Evolutionary conservation across 2,888 invertebrate genomes (phyloP).

Genomic region (Thysanoteuthis rhombus): DNA sequence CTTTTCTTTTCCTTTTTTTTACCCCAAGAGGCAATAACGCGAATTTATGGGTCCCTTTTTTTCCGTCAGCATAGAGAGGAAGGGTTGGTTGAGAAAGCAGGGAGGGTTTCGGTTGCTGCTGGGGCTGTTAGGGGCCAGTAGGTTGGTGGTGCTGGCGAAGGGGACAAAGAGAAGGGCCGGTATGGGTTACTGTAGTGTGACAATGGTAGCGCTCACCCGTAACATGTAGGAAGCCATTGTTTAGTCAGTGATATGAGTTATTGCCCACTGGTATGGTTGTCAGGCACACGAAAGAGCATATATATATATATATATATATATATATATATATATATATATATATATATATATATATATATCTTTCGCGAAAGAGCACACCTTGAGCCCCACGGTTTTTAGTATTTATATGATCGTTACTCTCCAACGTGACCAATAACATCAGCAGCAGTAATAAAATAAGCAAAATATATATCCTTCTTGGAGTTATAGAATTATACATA

Average conservation of each 20-base stretch:
- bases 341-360: too few relatives aligned
- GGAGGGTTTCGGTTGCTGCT: not conserved
- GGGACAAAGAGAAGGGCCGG: not conserved
- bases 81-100: not conserved
- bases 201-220: not conserved
- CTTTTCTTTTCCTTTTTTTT: not conserved
- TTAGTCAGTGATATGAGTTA: not conserved
- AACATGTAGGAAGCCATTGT: not conserved
- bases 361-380: too few relatives aligned
- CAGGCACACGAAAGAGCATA: not conserved
- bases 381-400: too few relatives aligned
- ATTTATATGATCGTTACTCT: too few relatives aligned
- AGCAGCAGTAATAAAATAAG: too few relatives aligned
- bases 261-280: not conserved
- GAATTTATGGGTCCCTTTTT: not conserved
- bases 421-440: too few relatives aligned
- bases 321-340: too few relatives aligned
- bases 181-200: constrained; percentile 12
- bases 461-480: too few relatives aligned
- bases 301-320: too few relatives aligned
- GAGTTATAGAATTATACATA: not conserved
- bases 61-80: not conserved
- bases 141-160: not conserved
- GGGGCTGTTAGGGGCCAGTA: not conserved
- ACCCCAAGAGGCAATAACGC: not conserved